Percentiles rank a stretch among this genome's conserved stretches.
phyloP scores from a whole-genome alignment of 2,797 vertebrate species.

The Lindbergichthys nudifrons region DNA sequence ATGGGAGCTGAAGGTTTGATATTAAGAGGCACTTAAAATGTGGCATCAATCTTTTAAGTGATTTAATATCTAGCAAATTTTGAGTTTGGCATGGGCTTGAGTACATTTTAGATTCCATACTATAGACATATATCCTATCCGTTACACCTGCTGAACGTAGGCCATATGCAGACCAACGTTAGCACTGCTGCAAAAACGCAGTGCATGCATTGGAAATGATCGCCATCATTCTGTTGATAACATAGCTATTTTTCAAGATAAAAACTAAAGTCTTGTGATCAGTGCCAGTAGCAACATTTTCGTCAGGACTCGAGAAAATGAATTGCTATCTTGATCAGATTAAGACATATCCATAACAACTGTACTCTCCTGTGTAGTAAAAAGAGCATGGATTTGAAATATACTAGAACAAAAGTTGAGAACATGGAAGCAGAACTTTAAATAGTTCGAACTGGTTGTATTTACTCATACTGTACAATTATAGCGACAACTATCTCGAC shows the following conservation, averaged over 20 bases:
- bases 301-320: not conserved
- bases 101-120: constrained; percentile 4
- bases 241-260: not conserved
- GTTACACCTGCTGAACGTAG: not conserved
- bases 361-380: not conserved
- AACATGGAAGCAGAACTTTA: not conserved
- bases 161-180: not conserved
- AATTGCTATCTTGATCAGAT: not conserved
- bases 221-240: not conserved
- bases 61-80: constrained; percentile 21
- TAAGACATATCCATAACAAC: not conserved
- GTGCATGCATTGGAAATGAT: not conserved
- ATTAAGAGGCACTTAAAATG: constrained; percentile 18
- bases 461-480: not conserved
- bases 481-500: not conserved
- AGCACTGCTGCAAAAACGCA: no score
- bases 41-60: not conserved
- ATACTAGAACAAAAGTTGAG: not conserved
- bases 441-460: not conserved
- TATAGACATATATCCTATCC: not conserved
- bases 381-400: not conserved
- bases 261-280: not conserved
- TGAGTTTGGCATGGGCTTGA: not conserved
- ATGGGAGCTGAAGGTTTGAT: not conserved
- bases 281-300: not conserved